Conservation (phyloP, 2,113 vertebrate species). For the Orthochromis indermauri region DNA sequence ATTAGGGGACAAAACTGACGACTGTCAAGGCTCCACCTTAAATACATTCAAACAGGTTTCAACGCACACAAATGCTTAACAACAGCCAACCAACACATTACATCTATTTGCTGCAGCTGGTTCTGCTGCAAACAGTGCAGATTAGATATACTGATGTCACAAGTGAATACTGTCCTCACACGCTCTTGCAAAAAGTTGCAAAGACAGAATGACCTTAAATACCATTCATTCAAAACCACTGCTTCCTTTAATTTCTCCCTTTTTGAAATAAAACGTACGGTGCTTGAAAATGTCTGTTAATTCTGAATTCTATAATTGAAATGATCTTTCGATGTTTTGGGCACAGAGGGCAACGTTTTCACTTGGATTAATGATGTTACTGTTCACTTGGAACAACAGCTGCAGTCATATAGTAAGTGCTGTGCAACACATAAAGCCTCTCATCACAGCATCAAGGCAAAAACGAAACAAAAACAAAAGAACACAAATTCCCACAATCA, state of each 20-base stretch:
- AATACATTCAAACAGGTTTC: background rate
- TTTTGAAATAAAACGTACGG: accelerated
- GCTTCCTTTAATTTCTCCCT: constrained; percentile 10
- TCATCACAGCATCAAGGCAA: background rate
- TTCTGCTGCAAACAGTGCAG: background rate
- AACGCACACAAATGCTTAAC: background rate
- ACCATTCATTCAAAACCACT: background rate
- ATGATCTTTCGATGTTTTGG: accelerated
- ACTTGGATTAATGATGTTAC: accelerated
- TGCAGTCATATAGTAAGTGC: background rate
- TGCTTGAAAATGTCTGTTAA: background rate
- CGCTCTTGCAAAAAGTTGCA: background rate
- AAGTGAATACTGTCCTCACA: background rate
- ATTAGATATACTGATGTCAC: background rate
- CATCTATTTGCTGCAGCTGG: background rate
- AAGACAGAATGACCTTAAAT: constrained; percentile 35
- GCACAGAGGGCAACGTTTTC: accelerated
- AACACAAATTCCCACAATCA: background rate
- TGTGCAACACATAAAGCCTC: accelerated
- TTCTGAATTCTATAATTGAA: accelerated
- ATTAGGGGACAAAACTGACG: background rate
- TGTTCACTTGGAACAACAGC: background rate
- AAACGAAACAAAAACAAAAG: background rate
- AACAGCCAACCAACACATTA: background rate
- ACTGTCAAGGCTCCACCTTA: background rate